Evolutionary conservation across 2,888 invertebrate genomes (phyloP).

Genomic region (Dicyrtomina minuta): DNA sequence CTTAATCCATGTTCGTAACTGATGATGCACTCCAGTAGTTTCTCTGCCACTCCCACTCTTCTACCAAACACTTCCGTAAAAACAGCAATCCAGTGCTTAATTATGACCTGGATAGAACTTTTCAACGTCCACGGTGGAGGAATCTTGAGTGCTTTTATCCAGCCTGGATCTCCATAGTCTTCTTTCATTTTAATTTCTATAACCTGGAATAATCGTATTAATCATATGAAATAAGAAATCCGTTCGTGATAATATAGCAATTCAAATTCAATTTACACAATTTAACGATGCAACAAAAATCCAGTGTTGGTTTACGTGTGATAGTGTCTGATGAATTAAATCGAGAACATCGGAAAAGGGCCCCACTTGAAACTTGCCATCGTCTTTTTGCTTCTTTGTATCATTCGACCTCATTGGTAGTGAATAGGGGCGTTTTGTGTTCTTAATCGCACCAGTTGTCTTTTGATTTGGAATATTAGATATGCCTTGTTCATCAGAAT

Average conservation of each 20-base stretch:
- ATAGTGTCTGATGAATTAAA: background rate
- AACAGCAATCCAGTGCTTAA: constrained; percentile 65
- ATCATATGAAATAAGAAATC: too few species aligned
- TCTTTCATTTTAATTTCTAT: constrained; percentile 63
- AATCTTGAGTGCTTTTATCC: constrained; percentile 62
- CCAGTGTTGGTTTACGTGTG: background rate
- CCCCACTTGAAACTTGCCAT: too few species aligned
- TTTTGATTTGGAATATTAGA: background rate
- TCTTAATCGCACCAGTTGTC: background rate
- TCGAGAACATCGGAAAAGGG: background rate
- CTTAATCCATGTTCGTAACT: background rate
- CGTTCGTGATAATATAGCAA: too few species aligned
- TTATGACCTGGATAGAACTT: constrained; percentile 62
- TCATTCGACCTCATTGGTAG: background rate
- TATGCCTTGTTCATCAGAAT: background rate
- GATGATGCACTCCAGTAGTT: too few species aligned
- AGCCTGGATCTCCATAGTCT: constrained; percentile 61
- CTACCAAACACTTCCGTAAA: too few species aligned
- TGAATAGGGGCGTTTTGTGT: background rate
- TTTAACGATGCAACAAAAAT: background rate
- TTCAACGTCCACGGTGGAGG: constrained; percentile 63
- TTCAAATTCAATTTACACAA: too few species aligned
- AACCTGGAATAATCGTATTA: constrained; percentile 55
- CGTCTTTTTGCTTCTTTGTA: too few species aligned
- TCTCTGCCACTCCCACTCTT: too few species aligned